phyloP scores from a whole-genome alignment of 2,797 vertebrate genomes.

The Alauda arvensis region DNA sequence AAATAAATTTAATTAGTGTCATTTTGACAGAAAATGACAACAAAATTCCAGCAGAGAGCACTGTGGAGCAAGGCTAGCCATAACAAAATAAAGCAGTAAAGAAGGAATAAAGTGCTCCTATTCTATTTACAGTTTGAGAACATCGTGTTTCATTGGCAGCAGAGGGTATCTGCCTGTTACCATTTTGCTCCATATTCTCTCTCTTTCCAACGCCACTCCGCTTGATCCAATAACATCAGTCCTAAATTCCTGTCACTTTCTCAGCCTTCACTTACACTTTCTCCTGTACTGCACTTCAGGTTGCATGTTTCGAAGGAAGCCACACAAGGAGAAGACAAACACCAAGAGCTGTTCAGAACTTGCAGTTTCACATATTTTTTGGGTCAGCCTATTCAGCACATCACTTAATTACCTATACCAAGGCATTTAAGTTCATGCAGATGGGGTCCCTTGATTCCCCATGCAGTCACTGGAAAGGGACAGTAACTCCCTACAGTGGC shows the following conservation, averaged over 20 bases:
- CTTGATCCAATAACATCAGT: not conserved
- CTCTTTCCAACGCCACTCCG: rapidly evolving
- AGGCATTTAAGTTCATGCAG: not conserved
- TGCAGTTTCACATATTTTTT: not conserved
- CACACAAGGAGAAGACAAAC: not conserved
- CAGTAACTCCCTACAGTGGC: not conserved
- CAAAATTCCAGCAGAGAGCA: conserved; percentile 68
- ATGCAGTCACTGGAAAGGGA: not conserved
- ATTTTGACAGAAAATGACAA: not conserved
- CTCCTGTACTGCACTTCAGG: not conserved
- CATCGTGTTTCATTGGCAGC: not conserved
- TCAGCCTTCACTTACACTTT: not conserved
- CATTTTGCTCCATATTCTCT: not conserved
- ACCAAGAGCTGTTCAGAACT: not conserved
- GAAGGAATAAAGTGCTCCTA: not conserved
- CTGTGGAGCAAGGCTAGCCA: conserved; percentile 34
- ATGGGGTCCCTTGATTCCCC: not conserved
- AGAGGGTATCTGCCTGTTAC: not conserved
- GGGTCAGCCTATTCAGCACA: not conserved
- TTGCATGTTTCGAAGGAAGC: not conserved
- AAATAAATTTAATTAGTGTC: not conserved
- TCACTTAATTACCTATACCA: not conserved
- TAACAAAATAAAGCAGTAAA: not conserved
- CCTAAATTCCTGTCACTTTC: not conserved
- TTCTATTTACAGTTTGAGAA: not conserved